phyloP scores from a whole-genome alignment of 2,888 invertebrate species.

The Drepanosiphum platanoidis region DNA sequence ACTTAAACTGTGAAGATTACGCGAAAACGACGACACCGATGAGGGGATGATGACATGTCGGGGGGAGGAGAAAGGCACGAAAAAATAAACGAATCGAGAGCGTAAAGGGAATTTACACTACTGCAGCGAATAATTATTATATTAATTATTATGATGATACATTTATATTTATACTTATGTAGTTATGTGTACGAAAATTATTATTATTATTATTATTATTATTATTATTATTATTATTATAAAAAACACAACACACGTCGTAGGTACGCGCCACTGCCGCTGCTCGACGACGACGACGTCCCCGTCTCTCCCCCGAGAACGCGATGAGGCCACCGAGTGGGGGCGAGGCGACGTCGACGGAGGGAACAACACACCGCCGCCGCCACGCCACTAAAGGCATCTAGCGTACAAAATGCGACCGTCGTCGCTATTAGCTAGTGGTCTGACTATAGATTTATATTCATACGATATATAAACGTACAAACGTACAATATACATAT shows the following conservation, averaged over 20 bases:
- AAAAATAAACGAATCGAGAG: no score
- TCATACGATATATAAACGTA: no score
- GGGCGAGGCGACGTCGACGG: not conserved
- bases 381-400: conserved; percentile 41
- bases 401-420: conserved; percentile 28
- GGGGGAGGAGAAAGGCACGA: not conserved
- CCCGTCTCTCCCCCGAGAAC: not conserved
- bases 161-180: no score
- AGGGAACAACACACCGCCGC: not conserved
- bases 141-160: no score
- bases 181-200: not conserved
- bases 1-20: not conserved
- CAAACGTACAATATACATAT: no score
- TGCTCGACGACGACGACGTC: no score
- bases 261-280: no score
- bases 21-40: not conserved
- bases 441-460: no score
- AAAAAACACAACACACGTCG: not conserved
- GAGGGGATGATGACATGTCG: not conserved
- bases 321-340: not conserved
- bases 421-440: no score
- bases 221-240: not conserved
- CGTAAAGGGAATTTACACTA: not conserved
- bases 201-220: not conserved
- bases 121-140: not conserved